Evolutionary conservation across 2,888 invertebrate genomes (phyloP), one percentile per base, ranked within the genome.

Genomic region (Deilephila porcellus): DNA sequence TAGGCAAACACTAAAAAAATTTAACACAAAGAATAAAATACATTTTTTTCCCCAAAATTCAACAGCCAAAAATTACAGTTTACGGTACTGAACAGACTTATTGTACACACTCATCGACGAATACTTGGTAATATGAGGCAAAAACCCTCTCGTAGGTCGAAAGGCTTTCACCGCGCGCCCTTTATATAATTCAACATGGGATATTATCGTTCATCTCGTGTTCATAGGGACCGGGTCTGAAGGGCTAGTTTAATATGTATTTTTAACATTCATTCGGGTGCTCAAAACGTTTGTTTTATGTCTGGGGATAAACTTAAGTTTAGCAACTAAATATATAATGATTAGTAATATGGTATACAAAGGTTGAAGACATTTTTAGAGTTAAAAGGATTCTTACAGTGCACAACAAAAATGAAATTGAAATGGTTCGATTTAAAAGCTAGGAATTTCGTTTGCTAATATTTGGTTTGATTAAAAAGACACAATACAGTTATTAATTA

Each of bases 131-230:
- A 60, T 29, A 17, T 17, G 60, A 60, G 29, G 11, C 29, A 14
- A 29, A 60, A 60, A 60, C 60, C 60, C 60, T 60, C 29, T 29
- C 17, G 14, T 0, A n/a, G 56, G n/a, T 29, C 17, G 60, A 17
- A 60, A 29, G 29, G 29, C 60, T 56, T 56, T 67, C 64, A 63
- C 25, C 45, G 20, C 19, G 11, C 76, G 76, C 74, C 80, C 82
- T 81, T 85, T 85, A 85, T 86, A 87, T 86, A 82, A 86, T 86
- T 85, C 82, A 84, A 72, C 76, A 78, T 76, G 73, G 78, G 72
- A 79, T 83, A 82, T 82, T 81, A 82, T 80, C 76, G 80, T 75
- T 78, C 79, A 75, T 79, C 78, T 80, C 74, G 20, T 45, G 45
- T 25, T 45, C 20, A 45, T 14, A 67, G 14, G 64, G 64, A 4